Base-by-base conservation (phyloP, 2,113 vertebrate species). In the Neopipo cinnamomea region DNA sequence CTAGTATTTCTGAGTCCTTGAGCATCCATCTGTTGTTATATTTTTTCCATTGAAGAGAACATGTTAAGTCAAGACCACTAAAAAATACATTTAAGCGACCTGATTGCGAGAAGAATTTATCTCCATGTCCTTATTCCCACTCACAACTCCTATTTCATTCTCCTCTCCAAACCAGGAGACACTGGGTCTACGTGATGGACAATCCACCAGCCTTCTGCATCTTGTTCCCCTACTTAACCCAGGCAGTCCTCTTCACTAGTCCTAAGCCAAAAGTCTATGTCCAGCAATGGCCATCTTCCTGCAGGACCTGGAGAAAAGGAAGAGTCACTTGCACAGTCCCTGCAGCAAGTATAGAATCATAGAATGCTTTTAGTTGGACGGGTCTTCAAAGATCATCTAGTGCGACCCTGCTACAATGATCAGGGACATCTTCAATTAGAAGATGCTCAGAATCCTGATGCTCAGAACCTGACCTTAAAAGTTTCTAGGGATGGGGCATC, bases 1-100 rank as follows among this genome's bases (percentile, higher is more conserved):
- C 62, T 80, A 93, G 71, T 49, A 73, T 82, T 95, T 94, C 77
- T 93, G 89, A 93, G 41, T 88, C 63, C 42, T 85, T 59, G 23
- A 67, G 16, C 62, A 94, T 91, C 25, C 52, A 91, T 86, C 74
- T 59, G 22, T 53, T 72, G 23, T 42, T 74, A 14, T 58, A n/a
- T 39, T 83, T 95, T 79, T 91, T 80, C 62, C 6, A 2, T 22
- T 73, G 33, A 41, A 88, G 71, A 85, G 59, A 83, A 71, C 21
- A 33, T 8, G 72, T 25, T 75, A 77, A 76, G 37, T 77, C 9
- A 85, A 85, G 55, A 44, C 9, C 46, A 42, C 53, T 66, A 11
- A 55, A 93, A 82, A 85, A 83, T 19, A 2, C 53, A 77, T 71
- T 84, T n/a, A 87, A 78, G 44, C 53, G 53, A 89, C 41, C 20